Conservation (phyloP, 2,113 vertebrate species). For the Ascaphus truei region DNA sequence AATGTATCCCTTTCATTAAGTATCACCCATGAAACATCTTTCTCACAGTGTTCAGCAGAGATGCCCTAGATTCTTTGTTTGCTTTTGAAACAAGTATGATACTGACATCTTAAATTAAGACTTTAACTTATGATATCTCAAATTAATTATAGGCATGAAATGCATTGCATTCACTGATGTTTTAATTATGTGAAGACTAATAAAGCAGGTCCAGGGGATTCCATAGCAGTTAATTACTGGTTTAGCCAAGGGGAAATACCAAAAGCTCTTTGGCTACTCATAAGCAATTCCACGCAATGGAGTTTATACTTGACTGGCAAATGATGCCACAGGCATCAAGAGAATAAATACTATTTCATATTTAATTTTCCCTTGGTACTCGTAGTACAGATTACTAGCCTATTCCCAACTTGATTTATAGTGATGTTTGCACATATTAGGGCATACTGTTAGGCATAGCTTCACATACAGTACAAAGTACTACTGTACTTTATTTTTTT, state of each 20-base stretch:
- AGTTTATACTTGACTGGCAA: conserved; percentile 20
- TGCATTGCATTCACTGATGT: conserved; percentile 25
- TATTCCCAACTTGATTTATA: conserved; percentile 25
- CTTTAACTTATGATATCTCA: not conserved
- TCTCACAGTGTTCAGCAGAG: not conserved
- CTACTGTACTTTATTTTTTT: no score
- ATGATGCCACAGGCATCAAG: conserved; percentile 22
- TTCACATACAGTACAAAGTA: no score
- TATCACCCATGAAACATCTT: not conserved
- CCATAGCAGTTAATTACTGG: conserved; percentile 44
- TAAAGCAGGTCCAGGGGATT: conserved; percentile 29
- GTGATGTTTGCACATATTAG: not conserved
- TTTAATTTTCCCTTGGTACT: conserved; percentile 11
- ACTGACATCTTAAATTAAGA: conserved; percentile 10
- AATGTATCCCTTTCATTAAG: not conserved
- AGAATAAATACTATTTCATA: not conserved
- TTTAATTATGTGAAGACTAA: conserved; percentile 34
- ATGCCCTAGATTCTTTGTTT: conserved; percentile 1
- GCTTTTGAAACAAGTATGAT: not conserved
- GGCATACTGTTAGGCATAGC: not conserved
- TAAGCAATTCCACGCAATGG: conserved; percentile 20
- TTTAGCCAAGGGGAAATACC: conserved; percentile 6
- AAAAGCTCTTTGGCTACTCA: conserved; percentile 18
- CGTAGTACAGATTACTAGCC: conserved; percentile 20
- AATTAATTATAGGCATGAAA: conserved; percentile 22